Conservation (phyloP, 2,888 invertebrate species). For the Microctonus aethiopoides region DNA sequence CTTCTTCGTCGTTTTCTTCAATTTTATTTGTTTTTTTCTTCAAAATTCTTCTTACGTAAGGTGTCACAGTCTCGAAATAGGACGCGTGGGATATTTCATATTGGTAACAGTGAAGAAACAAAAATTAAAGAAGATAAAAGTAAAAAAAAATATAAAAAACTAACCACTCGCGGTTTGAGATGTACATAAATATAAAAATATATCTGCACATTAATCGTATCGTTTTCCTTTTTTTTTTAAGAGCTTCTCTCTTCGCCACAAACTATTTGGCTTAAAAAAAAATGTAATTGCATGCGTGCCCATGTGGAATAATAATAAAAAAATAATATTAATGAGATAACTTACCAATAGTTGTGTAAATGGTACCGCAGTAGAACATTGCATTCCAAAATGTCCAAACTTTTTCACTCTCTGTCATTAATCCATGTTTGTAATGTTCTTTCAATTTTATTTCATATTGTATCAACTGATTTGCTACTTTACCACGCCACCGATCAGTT, state of each 20-base stretch:
- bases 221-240: no score
- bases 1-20: constrained; percentile 5
- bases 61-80: constrained; percentile 35
- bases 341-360: constrained; percentile 91
- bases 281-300: background rate
- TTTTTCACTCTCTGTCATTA: constrained; percentile 67
- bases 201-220: background rate
- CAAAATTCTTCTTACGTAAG: constrained; percentile 26
- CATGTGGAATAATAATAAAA: background rate
- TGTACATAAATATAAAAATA: background rate
- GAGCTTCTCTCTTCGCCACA: background rate
- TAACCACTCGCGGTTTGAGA: background rate
- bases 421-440: constrained; percentile 67
- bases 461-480: constrained; percentile 67
- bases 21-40: constrained; percentile 21
- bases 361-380: constrained; percentile 87
- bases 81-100: constrained; percentile 28
- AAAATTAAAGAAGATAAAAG: background rate
- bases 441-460: constrained; percentile 71
- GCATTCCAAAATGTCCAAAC: constrained; percentile 89
- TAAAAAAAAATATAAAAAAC: background rate
- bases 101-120: constrained; percentile 2
- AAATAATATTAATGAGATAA: constrained; percentile 38
- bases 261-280: background rate
- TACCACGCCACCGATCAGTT: constrained; percentile 68